Percentiles rank a stretch among this genome's conserved stretches.
phyloP scores from a whole-genome alignment of 2,113 vertebrate genomes.

The Pycnonotus jocosus region DNA sequence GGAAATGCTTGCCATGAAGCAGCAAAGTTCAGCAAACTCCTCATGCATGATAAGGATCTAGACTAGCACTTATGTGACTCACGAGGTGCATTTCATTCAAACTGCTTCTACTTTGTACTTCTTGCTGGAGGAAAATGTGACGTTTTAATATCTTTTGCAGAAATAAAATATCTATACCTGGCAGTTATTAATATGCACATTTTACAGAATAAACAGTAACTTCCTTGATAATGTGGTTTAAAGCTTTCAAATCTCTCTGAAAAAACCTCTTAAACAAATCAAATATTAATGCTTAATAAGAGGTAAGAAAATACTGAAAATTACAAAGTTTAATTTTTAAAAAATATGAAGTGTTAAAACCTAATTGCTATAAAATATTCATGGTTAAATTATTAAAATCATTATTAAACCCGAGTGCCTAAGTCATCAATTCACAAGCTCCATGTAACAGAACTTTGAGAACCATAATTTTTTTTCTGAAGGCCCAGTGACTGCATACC shows the following conservation, averaged over 20 bases:
- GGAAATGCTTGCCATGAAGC: not conserved
- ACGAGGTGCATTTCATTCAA: not conserved
- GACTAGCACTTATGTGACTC: not conserved
- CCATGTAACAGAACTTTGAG: not conserved
- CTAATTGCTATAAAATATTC: constrained; percentile 64
- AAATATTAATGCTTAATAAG: constrained; percentile 67
- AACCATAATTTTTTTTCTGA: not conserved
- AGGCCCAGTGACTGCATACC: not conserved
- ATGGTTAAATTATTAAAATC: constrained; percentile 60
- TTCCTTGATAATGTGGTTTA: constrained; percentile 18
- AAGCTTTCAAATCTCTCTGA: not conserved
- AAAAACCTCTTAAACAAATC: constrained; percentile 43
- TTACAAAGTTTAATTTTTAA: constrained; percentile 50
- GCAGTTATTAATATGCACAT: constrained; percentile 37
- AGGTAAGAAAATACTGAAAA: constrained; percentile 44
- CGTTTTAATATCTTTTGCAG: not conserved
- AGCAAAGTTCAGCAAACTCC: not conserved
- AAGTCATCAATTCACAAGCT: not conserved
- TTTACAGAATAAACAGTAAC: not conserved
- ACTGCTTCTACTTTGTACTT: not conserved
- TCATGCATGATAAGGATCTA: not conserved
- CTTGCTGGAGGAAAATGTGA: not conserved
- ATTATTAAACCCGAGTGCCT: constrained; percentile 33
- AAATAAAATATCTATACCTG: not conserved
- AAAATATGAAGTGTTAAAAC: constrained; percentile 50